phyloP scores from a whole-genome alignment of 2,797 vertebrate genomes.

The Poeciliopsis turneri region DNA sequence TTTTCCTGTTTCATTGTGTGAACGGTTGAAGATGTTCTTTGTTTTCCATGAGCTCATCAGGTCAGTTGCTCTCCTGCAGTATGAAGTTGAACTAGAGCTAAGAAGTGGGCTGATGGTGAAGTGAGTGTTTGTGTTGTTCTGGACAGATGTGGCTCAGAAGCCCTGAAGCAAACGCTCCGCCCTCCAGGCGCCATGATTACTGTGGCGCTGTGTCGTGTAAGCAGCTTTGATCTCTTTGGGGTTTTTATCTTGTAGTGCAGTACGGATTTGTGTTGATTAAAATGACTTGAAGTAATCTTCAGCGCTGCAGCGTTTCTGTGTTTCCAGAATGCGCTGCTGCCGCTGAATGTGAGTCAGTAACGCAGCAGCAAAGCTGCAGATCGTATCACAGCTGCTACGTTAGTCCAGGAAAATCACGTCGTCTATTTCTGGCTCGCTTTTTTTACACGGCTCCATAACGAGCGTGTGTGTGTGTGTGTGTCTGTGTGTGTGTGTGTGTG shows the following conservation, averaged over 20 bases:
- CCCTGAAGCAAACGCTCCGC: not conserved
- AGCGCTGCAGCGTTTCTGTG: slow-evolving; percentile 3
- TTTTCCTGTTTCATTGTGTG: not conserved
- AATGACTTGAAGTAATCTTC: slow-evolving; percentile 19
- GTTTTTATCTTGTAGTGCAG: slow-evolving; percentile 5
- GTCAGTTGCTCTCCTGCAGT: not conserved
- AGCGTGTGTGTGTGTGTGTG: not conserved
- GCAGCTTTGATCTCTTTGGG: slow-evolving; percentile 17
- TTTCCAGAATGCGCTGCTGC: not conserved
- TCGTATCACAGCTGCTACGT: slow-evolving; percentile 33
- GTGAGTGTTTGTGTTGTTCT: not conserved
- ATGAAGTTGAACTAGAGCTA: not conserved
- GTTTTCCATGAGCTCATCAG: not conserved
- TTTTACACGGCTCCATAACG: slow-evolving; percentile 32
- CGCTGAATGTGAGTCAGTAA: slow-evolving; percentile 10
- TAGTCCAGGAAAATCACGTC: slow-evolving; percentile 20
- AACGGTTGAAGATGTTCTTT: not conserved
- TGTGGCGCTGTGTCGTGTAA: slow-evolving; percentile 18
- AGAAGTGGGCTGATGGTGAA: not conserved
- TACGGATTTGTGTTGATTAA: slow-evolving; percentile 19
- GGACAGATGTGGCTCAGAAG: not conserved
- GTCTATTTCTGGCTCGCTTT: slow-evolving; percentile 45
- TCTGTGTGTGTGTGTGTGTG: slow-evolving; percentile 21
- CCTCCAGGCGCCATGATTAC: not conserved
- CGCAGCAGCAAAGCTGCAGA: slow-evolving; percentile 26